Evolutionary conservation across 2,113 vertebrate genomes (phyloP).

Genomic region (Zosterops borbonicus): DNA sequence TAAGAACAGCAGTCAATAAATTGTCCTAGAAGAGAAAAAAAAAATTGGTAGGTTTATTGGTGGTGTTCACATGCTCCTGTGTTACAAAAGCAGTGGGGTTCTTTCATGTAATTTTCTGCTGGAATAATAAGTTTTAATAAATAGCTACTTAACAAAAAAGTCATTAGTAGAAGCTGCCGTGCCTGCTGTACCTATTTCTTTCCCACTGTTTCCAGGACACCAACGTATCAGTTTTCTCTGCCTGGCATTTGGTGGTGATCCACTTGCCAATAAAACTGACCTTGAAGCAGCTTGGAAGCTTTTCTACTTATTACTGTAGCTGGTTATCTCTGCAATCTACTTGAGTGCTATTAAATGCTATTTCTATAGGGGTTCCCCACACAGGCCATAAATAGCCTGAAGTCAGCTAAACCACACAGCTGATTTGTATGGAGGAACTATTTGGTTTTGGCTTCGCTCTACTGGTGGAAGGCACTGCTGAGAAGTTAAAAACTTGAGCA

Average conservation of each 20-base stretch:
- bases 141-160: not conserved
- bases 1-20: slow-evolving; percentile 1
- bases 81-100: not conserved
- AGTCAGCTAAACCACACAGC: slow-evolving; percentile 9
- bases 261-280: not conserved
- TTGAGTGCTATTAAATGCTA: slow-evolving; percentile 4
- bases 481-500: not conserved
- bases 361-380: slow-evolving; percentile 45
- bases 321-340: slow-evolving; percentile 41
- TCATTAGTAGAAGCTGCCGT: fast-evolving
- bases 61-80: not conserved
- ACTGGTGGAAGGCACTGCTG: not conserved
- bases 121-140: not conserved
- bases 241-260: not conserved
- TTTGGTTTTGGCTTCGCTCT: not conserved
- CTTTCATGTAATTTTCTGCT: not conserved
- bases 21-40: not conserved
- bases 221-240: fast-evolving
- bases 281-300: slow-evolving; percentile 24
- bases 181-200: not conserved
- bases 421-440: not conserved
- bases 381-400: not conserved
- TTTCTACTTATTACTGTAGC: slow-evolving; percentile 10
- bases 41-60: not conserved
- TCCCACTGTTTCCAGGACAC: not conserved